A percentile compares a stretch with the other conserved stretches of the same genome.
phyloP scores from a whole-genome alignment of 2,888 invertebrate genomes.

The Folsomia manolachei region DNA sequence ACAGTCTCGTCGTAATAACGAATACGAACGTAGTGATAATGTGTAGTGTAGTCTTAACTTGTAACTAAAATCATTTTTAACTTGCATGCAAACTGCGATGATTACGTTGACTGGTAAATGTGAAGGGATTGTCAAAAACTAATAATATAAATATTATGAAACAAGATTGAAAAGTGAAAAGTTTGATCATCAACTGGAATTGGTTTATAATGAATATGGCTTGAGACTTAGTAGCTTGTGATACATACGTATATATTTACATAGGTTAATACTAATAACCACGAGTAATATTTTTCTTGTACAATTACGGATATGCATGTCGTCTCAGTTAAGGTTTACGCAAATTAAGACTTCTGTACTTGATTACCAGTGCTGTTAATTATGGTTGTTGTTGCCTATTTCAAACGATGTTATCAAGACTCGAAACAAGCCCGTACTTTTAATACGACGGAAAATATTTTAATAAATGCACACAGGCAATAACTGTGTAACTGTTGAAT shows the following conservation, averaged over 20 bases:
- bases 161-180: too few species aligned
- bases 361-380: neutral
- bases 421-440: neutral
- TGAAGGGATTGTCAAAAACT: too few species aligned
- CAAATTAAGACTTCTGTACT: neutral
- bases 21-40: too few species aligned
- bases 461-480: neutral
- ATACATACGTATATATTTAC: neutral
- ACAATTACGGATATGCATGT: neutral
- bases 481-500: too few species aligned
- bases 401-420: neutral
- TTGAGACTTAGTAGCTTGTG: neutral
- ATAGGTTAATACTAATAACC: neutral
- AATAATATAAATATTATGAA: neutral
- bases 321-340: neutral
- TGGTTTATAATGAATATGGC: neutral
- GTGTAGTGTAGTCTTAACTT: too few species aligned
- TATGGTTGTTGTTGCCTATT: neutral
- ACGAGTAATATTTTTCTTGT: too few species aligned
- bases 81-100: too few species aligned
- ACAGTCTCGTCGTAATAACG: neutral
- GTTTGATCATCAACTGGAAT: neutral
- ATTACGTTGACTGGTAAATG: too few species aligned
- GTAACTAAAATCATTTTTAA: too few species aligned
- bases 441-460: neutral